Evolutionary conservation across 1,140 invertebrate species (phyloP).

Genomic region (Dendroctonus valens): DNA sequence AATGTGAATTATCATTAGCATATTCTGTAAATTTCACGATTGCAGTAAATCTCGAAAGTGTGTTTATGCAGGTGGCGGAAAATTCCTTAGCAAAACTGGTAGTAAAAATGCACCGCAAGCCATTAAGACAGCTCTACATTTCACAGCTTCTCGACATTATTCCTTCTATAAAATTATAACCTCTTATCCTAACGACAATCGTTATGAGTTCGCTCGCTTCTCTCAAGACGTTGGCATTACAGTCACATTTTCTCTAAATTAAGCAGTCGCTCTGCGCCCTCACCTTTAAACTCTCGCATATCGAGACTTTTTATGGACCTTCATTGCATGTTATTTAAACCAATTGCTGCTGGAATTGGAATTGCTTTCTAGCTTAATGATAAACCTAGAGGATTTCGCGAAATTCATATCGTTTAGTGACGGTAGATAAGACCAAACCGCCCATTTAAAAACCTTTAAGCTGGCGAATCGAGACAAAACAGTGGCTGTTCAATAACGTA

Average conservation of each 20-base stretch:
- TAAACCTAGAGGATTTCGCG: no score
- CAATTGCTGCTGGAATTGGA: background rate
- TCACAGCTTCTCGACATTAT: conserved; percentile 13
- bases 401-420: no score
- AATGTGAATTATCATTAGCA: no score
- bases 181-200: conserved; percentile 26
- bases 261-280: conserved; percentile 17
- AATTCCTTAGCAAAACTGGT: no score
- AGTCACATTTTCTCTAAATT: conserved; percentile 27
- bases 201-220: conserved; percentile 19
- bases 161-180: conserved; percentile 27
- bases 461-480: no score
- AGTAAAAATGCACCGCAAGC: conserved; percentile 8
- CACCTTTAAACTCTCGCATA: conserved; percentile 18
- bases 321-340: background rate
- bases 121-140: conserved; percentile 17
- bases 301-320: conserved; percentile 6
- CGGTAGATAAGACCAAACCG: no score
- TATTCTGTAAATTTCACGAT: no score
- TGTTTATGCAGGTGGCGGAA: no score
- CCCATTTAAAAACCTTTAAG: no score
- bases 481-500: no score
- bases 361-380: no score
- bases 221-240: conserved; percentile 22
- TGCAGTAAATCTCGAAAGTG: no score